Evolutionary conservation across 92 coral and sea anemone genomes (phyloP), one percentile per base, ranked within the genome.

Genomic region (Montipora capitata): DNA sequence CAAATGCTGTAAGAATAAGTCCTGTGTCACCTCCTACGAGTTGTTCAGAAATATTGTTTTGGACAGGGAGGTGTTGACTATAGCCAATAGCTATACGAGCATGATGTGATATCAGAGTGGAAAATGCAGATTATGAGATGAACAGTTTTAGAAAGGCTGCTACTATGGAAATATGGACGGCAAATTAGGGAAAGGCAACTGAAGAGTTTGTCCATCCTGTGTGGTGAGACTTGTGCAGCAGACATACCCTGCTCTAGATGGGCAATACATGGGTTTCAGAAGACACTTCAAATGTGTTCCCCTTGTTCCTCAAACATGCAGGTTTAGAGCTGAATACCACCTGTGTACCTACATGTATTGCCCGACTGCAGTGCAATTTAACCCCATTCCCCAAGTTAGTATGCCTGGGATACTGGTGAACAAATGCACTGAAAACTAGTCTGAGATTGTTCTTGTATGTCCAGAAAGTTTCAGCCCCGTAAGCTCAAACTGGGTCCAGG

Each of bases 51-150:
- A 88, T 82, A 57, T 88, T 10, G 84, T 89, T 75, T 41, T 88
- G 39, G 92, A 92, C 69, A 62, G 68, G 68, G 38, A 62, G 20
- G 68, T 62, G 20, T 18, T 54, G 87, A 78, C 88, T 15, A 86
- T 88, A 9, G 92, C 90, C 88, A 35, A 89, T 88, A 9, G 92
- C 90, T 35, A 92, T 92, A 40, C 71, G 81, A n/a, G 95, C 93
- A 0, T 66, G 91, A 75, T 84, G 89, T 48, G 95, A 92, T 85
- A 89, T 88, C 43, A 41, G 82, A 12, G 95, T 93, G 11, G 93
- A 89, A 35, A 90, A 92, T 40, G 59, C 77, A 12, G 89, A 88
- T 51, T 88, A 68, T 61, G 61, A 81, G 16, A 74, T 66, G 66
- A 72, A 77, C 70, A 82, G 87, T 17, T 92, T 12, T 74, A 18